Evolutionary conservation across 2,888 invertebrate genomes (phyloP), one percentile per base, ranked within the genome.

Genomic region (Eupithecia tripunctaria): DNA sequence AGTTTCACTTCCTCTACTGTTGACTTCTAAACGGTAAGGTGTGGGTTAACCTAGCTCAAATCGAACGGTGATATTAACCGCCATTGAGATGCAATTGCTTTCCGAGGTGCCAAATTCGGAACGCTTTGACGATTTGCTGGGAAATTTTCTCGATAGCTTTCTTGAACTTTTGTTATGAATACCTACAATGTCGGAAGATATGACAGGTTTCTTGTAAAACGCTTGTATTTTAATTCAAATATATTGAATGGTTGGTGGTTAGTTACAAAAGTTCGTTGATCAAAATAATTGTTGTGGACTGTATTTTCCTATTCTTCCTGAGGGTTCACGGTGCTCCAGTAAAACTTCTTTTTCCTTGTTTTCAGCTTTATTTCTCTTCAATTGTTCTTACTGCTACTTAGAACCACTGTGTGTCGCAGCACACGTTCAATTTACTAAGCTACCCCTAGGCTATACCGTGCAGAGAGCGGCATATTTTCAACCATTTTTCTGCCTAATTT

Each of bases 81-180:
- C 75, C 68, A 78, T 80, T 78, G 77, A 78, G 76, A 78, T 70
- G 75, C 77, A 75, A 80, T 78, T 78, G 78, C 64, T 76, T 76
- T 67, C 71, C 73, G 72, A 77, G 72, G 70, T 67, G 70, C 73
- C 72, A 71, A 75, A 76, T 71, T 72, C 67, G 66, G 71, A 74
- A 77, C 63, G 73, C 73, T 69, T 68, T 75, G 72, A 60, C 70
- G 70, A 70, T 70, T 70, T 32, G 36, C 47, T 38, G 25, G 18
- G 38, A 32, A 36, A 27, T 36, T 63, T 32, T n/a, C 62, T 32
- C 62, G 62, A 63, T 15, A 62, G 18, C 62, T 63, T 32, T 36
- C 62, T 29, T 32, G 12, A 27, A 29, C 18, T 29, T 59, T 32
- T 56, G 56, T 25, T 25, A 56, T 56, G 56, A 56, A 56, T 51